A percentile compares a stretch with the other conserved stretches of the same genome.
Conservation (phyloP, 2,888 invertebrate species). For the Harpalus rubripes region DNA sequence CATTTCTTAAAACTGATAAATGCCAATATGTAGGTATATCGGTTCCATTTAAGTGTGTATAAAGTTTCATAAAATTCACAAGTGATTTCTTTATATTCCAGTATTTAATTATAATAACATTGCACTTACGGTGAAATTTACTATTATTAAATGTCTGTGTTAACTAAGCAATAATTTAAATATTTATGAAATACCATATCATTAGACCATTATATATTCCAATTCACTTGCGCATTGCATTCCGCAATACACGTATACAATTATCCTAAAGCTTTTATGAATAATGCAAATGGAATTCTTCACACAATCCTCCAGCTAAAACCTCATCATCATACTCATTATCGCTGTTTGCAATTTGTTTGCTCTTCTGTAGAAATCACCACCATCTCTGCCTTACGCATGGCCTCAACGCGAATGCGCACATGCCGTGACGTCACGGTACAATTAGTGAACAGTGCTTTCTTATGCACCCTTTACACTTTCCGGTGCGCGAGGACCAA, state of each 20-base stretch:
- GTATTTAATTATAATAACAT: neutral
- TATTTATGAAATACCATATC: conserved; percentile 33
- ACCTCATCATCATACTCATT: neutral
- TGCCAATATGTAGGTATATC: too few species aligned
- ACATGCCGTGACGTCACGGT: conserved; percentile 31
- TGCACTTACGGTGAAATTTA: neutral
- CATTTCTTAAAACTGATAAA: too few species aligned
- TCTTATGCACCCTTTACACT: conserved; percentile 56
- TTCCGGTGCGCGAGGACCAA: conserved; percentile 54
- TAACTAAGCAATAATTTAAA: conserved; percentile 13
- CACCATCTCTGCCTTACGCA: conserved; percentile 44
- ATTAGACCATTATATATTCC: conserved; percentile 37
- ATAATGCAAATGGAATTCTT: conserved; percentile 50
- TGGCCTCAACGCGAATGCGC: conserved; percentile 18
- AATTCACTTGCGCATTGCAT: conserved; percentile 33
- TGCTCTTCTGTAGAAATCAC: conserved; percentile 4
- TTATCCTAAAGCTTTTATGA: conserved; percentile 49
- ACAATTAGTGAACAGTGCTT: conserved; percentile 39
- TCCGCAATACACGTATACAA: conserved; percentile 21
- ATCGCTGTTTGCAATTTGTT: neutral
- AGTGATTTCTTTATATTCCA: too few species aligned
- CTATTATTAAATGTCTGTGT: neutral
- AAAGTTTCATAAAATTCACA: too few species aligned
- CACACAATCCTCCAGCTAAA: conserved; percentile 26
- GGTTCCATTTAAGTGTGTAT: too few species aligned